Conservation (phyloP, 2,888 invertebrate genomes). For the Drosophila ezoana region DNA sequence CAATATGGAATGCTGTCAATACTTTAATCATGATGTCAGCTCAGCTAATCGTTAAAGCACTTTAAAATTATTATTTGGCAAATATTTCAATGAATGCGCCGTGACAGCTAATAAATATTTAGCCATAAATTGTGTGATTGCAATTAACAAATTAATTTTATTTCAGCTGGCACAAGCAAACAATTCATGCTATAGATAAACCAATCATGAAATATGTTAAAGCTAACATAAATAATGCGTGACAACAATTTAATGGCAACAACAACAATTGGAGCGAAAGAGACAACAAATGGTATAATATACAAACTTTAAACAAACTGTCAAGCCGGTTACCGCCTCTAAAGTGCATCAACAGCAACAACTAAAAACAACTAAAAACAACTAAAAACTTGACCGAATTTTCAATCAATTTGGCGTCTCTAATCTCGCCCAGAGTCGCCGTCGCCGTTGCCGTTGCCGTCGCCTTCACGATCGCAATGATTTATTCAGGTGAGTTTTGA, state of each 20-base stretch:
- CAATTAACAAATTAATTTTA: constrained; percentile 60
- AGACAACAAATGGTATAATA: constrained; percentile 34
- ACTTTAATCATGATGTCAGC: constrained; percentile 15
- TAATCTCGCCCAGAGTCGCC: constrained; percentile 66
- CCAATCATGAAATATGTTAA: constrained; percentile 31
- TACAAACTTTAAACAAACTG: constrained; percentile 47
- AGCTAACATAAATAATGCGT: constrained; percentile 40
- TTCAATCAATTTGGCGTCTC: constrained; percentile 62
- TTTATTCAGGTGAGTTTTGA: constrained; percentile 74
- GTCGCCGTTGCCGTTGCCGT: constrained; percentile 47
- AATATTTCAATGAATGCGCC: constrained; percentile 26
- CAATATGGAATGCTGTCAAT: neutral
- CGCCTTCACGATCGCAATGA: constrained; percentile 62
- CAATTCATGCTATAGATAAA: constrained; percentile 42
- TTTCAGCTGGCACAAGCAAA: constrained; percentile 52
- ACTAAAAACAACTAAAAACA: constrained; percentile 14
- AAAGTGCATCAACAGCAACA: constrained; percentile 60
- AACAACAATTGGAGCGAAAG: constrained; percentile 30
- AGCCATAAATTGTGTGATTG: constrained; percentile 35
- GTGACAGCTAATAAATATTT: constrained; percentile 63
- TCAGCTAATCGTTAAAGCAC: constrained; percentile 12
- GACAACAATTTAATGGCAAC: constrained; percentile 55
- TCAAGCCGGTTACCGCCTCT: constrained; percentile 68
- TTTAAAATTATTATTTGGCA: constrained; percentile 11
- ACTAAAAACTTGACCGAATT: constrained; percentile 74